Base-by-base conservation (phyloP, 2,113 vertebrate species). In the Fukomys damarensis region DNA sequence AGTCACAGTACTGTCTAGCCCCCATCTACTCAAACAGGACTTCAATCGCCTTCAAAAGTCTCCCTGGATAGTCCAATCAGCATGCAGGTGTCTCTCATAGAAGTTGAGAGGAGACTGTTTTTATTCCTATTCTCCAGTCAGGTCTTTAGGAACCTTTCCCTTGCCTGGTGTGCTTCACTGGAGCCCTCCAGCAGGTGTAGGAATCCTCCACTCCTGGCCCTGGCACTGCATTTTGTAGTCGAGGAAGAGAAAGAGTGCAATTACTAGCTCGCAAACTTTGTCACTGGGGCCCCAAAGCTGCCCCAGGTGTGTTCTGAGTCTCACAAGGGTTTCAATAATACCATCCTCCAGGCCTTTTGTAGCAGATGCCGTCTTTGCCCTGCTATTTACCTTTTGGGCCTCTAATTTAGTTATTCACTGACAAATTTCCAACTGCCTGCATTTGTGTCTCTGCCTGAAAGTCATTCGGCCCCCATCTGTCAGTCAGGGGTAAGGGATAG, bases 371-470 rank as follows among this genome's bases (percentile, higher is more conserved):
- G 17, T 72, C 22, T 16, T n/a, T 88, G 41, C 35, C 22, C 54
- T 72, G 26, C 8, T 35, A n/a, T 20, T 80, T 41, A 66, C 6
- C 5, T 46, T 65, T 79, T 65, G 59, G 16, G 30, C 7, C 10
- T 79, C 59, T 49, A 54, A 70, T 14, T 17, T 72, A 58, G 41
- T 38, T 56, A 26, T 32, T 84, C 32, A n/a, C 46, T 91, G 65
- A 80, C 65, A 92, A 58, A 85, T 13, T 94, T 85, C 17, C 12
- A 43, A 46, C 16, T 43, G 30, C 68, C 70, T 43, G 43, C 30
- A 72, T 46, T 41, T 79, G 32, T 5, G 58, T 85, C 24, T 85
- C 58, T 94, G 65, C 72, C n/a, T 94, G 66, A 93, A 94, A 59
- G 68, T 82, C 49, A 79, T 26, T 93, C 4, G 49, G 49, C 22